Percentiles rank a stretch among this genome's conserved stretches.
phyloP scores from a whole-genome alignment of 2,888 invertebrate species.

The Meandrusa payeni region DNA sequence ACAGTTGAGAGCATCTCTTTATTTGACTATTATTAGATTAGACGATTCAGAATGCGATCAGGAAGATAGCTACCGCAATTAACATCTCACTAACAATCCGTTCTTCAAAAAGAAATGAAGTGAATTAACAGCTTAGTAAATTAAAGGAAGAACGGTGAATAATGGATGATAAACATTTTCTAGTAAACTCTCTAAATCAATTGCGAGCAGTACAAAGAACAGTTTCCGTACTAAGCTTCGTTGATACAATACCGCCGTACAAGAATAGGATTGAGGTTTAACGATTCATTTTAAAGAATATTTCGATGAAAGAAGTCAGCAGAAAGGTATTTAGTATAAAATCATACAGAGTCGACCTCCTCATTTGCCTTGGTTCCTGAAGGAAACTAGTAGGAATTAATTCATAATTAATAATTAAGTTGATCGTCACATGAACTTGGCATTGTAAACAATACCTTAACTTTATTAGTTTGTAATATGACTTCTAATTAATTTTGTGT shows the following conservation, averaged over 20 bases:
- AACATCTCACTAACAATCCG: constrained; percentile 3
- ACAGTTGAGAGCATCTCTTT: background rate
- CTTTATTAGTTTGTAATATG: too few species aligned
- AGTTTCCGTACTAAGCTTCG: constrained; percentile 9
- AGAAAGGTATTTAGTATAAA: too few species aligned
- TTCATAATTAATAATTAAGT: too few species aligned
- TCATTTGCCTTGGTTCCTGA: too few species aligned
- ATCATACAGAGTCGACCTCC: too few species aligned
- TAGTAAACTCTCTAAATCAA: constrained; percentile 18
- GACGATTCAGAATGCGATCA: background rate
- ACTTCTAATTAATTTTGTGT: too few species aligned
- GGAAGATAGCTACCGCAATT: constrained; percentile 4
- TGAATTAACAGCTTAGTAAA: constrained; percentile 2
- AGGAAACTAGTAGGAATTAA: too few species aligned
- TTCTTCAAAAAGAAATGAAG: constrained; percentile 12
- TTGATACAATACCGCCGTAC: constrained; percentile 7
- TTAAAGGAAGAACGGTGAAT: background rate
- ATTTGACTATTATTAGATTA: constrained; percentile 3
- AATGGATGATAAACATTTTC: constrained; percentile 17
- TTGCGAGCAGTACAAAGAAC: constrained; percentile 19
- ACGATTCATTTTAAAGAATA: constrained; percentile 31
- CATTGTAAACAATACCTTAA: too few species aligned
- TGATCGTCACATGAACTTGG: too few species aligned
- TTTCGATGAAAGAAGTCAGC: too few species aligned
- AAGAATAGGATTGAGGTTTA: constrained; percentile 27